Percentiles rank a stretch among this genome's conserved stretches.
phyloP scores from a whole-genome alignment of 2,797 vertebrate species.

The Spinibarbus caldwelli region DNA sequence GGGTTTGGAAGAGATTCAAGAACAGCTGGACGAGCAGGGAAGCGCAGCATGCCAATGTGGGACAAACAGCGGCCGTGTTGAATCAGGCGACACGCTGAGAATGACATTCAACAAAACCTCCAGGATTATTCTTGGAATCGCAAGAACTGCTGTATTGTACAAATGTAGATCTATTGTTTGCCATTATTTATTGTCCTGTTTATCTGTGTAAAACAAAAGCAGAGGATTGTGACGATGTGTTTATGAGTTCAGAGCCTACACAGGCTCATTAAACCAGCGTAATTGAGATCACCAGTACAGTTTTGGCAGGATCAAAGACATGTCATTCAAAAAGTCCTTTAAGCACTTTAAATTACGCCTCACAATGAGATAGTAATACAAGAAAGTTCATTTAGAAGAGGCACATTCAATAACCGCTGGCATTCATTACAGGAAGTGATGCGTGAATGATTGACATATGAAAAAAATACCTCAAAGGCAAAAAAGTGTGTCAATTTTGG shows the following conservation, averaged over 20 bases:
- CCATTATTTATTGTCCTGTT: slow-evolving; percentile 11
- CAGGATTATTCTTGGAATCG: slow-evolving; percentile 2
- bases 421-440: slow-evolving; percentile 6
- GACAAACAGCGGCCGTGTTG: slow-evolving; percentile 5
- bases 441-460: slow-evolving; percentile 17
- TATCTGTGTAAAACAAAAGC: slow-evolving; percentile 12
- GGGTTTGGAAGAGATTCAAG: slow-evolving; percentile 38
- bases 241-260: not conserved
- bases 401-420: slow-evolving; percentile 5
- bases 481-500: slow-evolving; percentile 15
- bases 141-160: slow-evolving; percentile 3
- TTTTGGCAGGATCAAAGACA: slow-evolving; percentile 11
- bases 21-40: slow-evolving; percentile 44
- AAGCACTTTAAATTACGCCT: slow-evolving; percentile 10
- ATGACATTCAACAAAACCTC: slow-evolving; percentile 20
- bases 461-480: slow-evolving; percentile 15
- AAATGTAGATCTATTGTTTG: not conserved
- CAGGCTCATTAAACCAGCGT: not conserved
- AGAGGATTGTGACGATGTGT: not conserved
- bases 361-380: slow-evolving; percentile 2
- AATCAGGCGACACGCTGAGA: not conserved
- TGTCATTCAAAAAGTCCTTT: not conserved
- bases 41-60: slow-evolving; percentile 1
- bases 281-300: slow-evolving; percentile 11
- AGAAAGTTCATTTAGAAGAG: not conserved